phyloP scores from a whole-genome alignment of 2,797 vertebrate species.

The Sebastes minor region DNA sequence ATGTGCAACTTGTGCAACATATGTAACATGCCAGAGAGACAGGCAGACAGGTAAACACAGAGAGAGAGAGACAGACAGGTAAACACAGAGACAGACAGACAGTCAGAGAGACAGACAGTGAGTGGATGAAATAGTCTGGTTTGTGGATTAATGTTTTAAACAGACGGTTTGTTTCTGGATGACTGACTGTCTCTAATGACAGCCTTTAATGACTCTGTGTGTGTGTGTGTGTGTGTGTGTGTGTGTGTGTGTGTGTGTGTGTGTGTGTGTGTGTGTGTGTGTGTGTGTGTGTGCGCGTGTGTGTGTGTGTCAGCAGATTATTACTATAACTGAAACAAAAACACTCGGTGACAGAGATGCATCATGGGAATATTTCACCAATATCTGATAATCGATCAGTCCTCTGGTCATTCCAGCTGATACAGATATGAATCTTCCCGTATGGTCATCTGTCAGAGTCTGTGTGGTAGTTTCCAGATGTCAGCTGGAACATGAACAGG shows the following conservation, averaged over 20 bases:
- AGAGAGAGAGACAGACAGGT: not conserved
- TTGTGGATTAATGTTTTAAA: constrained; percentile 49
- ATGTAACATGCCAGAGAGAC: too few species aligned
- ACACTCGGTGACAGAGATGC: not conserved
- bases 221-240: not conserved
- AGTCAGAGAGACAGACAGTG: not conserved
- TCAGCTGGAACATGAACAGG: too few species aligned
- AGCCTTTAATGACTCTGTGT: constrained; percentile 43
- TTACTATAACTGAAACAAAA: too few species aligned
- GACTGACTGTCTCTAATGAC: constrained; percentile 31
- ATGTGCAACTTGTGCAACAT: too few species aligned
- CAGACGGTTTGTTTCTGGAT: constrained; percentile 30
- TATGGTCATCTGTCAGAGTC: too few species aligned
- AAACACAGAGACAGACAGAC: not conserved
- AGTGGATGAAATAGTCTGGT: constrained; percentile 45
- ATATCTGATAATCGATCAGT: not conserved
- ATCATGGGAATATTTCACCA: not conserved
- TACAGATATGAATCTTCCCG: too few species aligned
- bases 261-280: too few species aligned
- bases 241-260: not conserved
- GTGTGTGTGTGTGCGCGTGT: not conserved
- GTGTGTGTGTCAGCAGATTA: too few species aligned
- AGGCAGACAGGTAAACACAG: too few species aligned
- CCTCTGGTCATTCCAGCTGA: too few species aligned
- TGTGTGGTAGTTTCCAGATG: too few species aligned